Conservation (phyloP, 2,888 invertebrate genomes). For the Danaus chrysippus region DNA sequence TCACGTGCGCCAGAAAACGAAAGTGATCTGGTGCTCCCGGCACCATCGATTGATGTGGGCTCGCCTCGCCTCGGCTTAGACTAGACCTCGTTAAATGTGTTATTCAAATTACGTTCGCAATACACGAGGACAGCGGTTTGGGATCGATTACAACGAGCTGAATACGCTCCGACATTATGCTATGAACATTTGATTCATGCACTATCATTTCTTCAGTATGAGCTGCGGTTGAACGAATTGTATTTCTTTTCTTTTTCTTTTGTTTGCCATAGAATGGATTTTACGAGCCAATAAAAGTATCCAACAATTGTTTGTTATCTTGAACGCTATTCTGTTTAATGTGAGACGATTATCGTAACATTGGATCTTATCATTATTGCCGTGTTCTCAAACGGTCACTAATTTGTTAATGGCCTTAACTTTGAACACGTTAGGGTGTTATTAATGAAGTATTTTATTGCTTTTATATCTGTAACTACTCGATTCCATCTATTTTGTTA, state of each 20-base stretch:
- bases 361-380: conserved; percentile 26
- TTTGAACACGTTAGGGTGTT: conserved; percentile 1
- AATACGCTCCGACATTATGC: conserved; percentile 7
- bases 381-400: conserved; percentile 24
- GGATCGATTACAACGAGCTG: conserved; percentile 52
- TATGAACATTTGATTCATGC: conserved; percentile 6
- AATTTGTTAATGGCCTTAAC: conserved; percentile 24
- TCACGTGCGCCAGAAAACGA: conserved; percentile 72
- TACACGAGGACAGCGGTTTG: conserved; percentile 35
- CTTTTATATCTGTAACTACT: neutral
- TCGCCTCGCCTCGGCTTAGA: conserved; percentile 48
- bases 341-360: conserved; percentile 28
- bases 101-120: conserved; percentile 63
- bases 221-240: neutral
- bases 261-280: conserved; percentile 14
- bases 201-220: neutral
- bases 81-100: conserved; percentile 67
- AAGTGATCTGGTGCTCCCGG: conserved; percentile 75
- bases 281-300: conserved; percentile 31
- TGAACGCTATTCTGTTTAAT: conserved; percentile 25
- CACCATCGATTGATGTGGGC: conserved; percentile 68
- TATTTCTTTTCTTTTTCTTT: neutral
- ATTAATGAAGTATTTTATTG: neutral
- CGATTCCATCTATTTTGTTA: neutral
- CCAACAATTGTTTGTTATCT: conserved; percentile 30